Conservation (phyloP, 2,113 vertebrate species). For the Anarrhichthys ocellatus region DNA sequence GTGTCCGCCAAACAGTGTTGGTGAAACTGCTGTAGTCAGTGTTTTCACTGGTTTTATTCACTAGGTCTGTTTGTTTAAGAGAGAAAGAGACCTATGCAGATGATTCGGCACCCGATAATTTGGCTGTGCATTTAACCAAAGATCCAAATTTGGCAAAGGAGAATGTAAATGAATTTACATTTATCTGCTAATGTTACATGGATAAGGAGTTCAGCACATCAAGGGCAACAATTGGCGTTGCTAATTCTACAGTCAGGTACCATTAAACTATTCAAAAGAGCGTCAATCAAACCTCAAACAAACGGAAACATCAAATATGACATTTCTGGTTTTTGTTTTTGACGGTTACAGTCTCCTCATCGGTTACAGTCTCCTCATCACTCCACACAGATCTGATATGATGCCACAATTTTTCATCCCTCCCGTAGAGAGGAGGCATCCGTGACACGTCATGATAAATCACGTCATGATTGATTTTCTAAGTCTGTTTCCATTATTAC, state of each 20-base stretch:
- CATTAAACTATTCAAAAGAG: not conserved
- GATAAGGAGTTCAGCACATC: not conserved
- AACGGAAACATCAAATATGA: not conserved
- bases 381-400: not conserved
- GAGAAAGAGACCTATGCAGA: too few relatives aligned
- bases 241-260: not conserved
- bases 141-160: not conserved
- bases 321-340: not conserved
- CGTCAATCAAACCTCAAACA: not conserved
- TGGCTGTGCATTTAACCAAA: too few relatives aligned
- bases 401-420: not conserved
- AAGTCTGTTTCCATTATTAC: not conserved
- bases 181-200: not conserved
- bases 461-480: not conserved
- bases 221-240: not conserved
- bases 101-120: too few relatives aligned
- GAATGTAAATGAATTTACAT: not conserved
- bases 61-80: too few relatives aligned
- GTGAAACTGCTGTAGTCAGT: too few relatives aligned
- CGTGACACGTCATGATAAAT: not conserved
- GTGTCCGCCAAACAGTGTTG: too few relatives aligned
- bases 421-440: not conserved
- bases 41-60: too few relatives aligned
- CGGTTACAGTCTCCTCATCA: not conserved
- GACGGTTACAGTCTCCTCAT: not conserved